Base-by-base conservation (phyloP, 2,888 invertebrate genomes). In the Drosophila percnosoma region DNA sequence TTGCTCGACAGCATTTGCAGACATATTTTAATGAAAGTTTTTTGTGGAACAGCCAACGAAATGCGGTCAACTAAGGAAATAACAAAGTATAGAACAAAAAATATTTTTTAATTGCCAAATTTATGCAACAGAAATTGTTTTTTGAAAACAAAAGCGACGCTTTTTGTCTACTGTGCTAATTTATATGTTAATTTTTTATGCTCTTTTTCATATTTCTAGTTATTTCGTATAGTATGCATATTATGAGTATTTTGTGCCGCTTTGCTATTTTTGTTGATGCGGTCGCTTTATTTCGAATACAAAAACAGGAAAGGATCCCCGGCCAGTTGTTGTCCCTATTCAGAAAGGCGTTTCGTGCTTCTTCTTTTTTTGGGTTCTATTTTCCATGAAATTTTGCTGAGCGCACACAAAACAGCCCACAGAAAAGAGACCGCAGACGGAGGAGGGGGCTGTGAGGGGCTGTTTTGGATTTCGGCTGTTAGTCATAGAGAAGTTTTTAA, bases 191-290 rank as follows among this genome's bases (percentile, higher is more conserved):
- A 83, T 83, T 70, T 78, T 72, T 70, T 59, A 45, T 69, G 69
- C 53, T 51, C 21, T 71, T 54, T 61, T 42, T 62, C 60, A 63
- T 67, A 74, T 74, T 73, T 73, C 77, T 78, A 73, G 73, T 65
- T 76, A 68, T 78, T 78, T 77, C 70, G 65, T 59, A 65, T 73
- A 60, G 64, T 65, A 59, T 73, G 77, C 74, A 77, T 78, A 66
- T 74, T 74, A 73, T 42, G 70, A 77, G 69, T 72, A 78, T 87
- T 87, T 80, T 87, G 45, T 75, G 66, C 66, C 67, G 62, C 48
- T 76, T 86, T 78, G 76, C 81, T 70, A 80, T 84, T 86, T 85
- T 83, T 75, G 76, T 80, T 87, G 88, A 86, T 84, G 87, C 72
- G 84, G 80, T 80, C 76, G 89, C 88, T 86, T 86, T 82, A 78